Percentiles rank a stretch among this genome's conserved stretches.
phyloP scores from a whole-genome alignment of 2,797 vertebrate genomes.

The Fringilla coelebs region DNA sequence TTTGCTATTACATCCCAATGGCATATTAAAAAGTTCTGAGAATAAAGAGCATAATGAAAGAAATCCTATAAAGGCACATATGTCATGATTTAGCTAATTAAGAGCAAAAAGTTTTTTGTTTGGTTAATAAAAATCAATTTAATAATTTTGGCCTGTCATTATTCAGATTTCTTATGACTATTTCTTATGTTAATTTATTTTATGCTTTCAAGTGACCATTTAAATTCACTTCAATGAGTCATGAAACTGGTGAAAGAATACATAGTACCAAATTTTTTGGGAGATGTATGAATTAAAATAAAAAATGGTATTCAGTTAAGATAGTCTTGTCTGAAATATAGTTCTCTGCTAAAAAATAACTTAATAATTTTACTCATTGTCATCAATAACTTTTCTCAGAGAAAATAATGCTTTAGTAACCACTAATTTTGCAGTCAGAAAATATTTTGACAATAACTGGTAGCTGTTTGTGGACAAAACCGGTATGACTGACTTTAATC shows the following conservation, averaged over 20 bases:
- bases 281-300: neutral
- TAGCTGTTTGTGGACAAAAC: neutral
- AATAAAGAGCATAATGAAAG: neutral
- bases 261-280: neutral
- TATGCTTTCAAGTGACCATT: neutral
- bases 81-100: neutral
- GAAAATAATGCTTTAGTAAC: neutral
- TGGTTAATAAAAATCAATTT: neutral
- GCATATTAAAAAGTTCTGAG: neutral
- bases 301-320: neutral
- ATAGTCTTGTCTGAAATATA: neutral
- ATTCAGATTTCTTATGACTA: neutral
- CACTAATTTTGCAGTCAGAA: neutral
- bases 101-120: neutral
- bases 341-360: neutral
- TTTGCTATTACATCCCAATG: neutral
- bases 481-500: neutral
- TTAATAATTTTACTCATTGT: neutral
- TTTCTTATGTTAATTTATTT: neutral
- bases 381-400: neutral
- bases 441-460: neutral
- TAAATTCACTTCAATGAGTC: neutral
- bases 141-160: neutral
- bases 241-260: neutral
- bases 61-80: neutral